Evolutionary conservation across 2,888 invertebrate genomes (phyloP).

Genomic region (Drosophila hamatofila): DNA sequence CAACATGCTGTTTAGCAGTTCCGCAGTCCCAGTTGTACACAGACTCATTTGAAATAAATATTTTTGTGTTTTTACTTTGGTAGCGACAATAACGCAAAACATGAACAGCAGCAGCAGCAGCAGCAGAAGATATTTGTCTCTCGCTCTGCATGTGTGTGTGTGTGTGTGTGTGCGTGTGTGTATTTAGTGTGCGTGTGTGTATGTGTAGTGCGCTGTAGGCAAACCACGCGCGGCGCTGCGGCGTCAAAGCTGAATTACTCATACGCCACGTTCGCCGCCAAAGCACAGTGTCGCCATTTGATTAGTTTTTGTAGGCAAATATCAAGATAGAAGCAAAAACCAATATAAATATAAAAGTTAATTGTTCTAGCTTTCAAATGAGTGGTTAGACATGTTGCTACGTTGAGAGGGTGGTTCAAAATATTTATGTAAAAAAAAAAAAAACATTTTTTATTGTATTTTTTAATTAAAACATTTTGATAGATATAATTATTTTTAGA

Average conservation of each 20-base stretch:
- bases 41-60: slow-evolving; percentile 81
- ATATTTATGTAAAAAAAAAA: background rate
- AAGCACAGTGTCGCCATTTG: background rate
- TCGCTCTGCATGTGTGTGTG: slow-evolving; percentile 27
- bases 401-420: background rate
- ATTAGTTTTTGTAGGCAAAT: background rate
- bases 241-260: slow-evolving; percentile 79
- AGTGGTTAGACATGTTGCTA: background rate
- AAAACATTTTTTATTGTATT: too few relatives aligned
- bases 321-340: background rate
- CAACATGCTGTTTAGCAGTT: slow-evolving; percentile 69
- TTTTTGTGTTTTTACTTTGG: slow-evolving; percentile 79
- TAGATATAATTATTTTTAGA: too few relatives aligned
- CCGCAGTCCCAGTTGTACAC: slow-evolving; percentile 73
- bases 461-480: too few relatives aligned
- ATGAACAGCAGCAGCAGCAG: slow-evolving; percentile 59
- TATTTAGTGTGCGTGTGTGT: slow-evolving; percentile 13
- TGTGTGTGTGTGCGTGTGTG: slow-evolving; percentile 30
- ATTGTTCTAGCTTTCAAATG: background rate
- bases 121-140: slow-evolving; percentile 52
- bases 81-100: slow-evolving; percentile 80
- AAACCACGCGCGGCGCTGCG: slow-evolving; percentile 75
- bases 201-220: slow-evolving; percentile 60
- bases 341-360: too few relatives aligned
- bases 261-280: slow-evolving; percentile 70